These are phyloP conservation scores for Labia minor DNA, from an alignment of 2,888 invertebrate species.

Conservation along the genomic window DNA sequence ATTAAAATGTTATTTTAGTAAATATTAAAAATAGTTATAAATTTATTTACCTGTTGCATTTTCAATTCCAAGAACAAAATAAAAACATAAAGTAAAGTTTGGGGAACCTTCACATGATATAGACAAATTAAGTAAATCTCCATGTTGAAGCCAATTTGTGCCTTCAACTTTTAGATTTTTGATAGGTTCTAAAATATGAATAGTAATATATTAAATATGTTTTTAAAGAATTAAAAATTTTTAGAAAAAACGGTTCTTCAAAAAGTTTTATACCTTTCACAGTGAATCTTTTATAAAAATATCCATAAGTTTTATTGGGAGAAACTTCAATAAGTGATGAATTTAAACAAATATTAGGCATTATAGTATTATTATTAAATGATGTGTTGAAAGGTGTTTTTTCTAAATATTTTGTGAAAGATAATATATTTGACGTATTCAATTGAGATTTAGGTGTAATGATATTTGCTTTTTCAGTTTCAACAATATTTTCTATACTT, in stretches of 20 bases:
- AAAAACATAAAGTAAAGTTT: slow-evolving; percentile 59
- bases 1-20: too few species aligned
- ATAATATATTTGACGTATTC: slow-evolving; percentile 22
- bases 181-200: slow-evolving; percentile 54
- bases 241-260: background rate
- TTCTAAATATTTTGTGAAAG: slow-evolving; percentile 16
- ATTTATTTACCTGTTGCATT: slow-evolving; percentile 35
- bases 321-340: slow-evolving; percentile 51
- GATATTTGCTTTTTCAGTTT: slow-evolving; percentile 28
- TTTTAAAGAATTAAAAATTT: slow-evolving; percentile 18
- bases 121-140: slow-evolving; percentile 59
- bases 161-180: slow-evolving; percentile 58
- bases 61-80: slow-evolving; percentile 47
- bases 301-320: slow-evolving; percentile 58
- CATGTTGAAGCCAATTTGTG: slow-evolving; percentile 71
- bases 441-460: slow-evolving; percentile 30
- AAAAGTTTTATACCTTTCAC: slow-evolving; percentile 50
- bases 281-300: slow-evolving; percentile 51
- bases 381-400: slow-evolving; percentile 16
- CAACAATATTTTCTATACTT: slow-evolving; percentile 32
- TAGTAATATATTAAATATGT: slow-evolving; percentile 19
- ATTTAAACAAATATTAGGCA: slow-evolving; percentile 47
- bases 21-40: too few species aligned
- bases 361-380: slow-evolving; percentile 28
- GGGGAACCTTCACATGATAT: slow-evolving; percentile 61